phyloP scores from a whole-genome alignment of 2,113 vertebrate genomes.

The Neoarius graeffei region DNA sequence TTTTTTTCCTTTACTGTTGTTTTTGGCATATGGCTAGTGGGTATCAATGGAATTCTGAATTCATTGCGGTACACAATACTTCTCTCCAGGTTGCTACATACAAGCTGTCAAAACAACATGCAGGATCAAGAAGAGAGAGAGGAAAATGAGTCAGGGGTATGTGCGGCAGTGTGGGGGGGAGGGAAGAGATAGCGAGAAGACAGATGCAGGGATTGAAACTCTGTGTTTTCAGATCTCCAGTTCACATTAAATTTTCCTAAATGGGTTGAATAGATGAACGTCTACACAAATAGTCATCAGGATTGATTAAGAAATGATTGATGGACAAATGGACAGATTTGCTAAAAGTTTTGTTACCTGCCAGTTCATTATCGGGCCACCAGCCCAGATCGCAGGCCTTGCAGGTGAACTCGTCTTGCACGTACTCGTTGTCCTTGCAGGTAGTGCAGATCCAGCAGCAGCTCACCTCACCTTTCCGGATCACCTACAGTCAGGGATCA shows the following conservation, averaged over 20 bases:
- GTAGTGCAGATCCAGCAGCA: conserved; percentile 99
- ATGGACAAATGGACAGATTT: not conserved
- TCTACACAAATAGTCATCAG: not conserved
- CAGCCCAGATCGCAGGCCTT: conserved; percentile 95
- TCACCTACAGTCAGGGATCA: conserved; percentile 78
- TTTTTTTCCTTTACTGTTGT: conserved; percentile 21
- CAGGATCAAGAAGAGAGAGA: conserved; percentile 3
- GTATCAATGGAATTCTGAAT: conserved; percentile 39
- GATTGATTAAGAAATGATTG: not conserved
- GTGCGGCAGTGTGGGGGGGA: not conserved
- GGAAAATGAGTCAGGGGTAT: not conserved
- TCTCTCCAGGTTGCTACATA: conserved; percentile 10
- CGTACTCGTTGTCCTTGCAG: conserved; percentile 95
- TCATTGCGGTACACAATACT: conserved; percentile 1
- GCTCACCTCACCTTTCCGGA: conserved; percentile 97
- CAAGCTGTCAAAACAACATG: conserved; percentile 47
- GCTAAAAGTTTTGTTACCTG: conserved; percentile 74
- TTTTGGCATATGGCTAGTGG: conserved; percentile 39
- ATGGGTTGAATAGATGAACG: not conserved
- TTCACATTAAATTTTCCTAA: not conserved
- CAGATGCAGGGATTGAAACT: not conserved
- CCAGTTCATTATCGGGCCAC: conserved; percentile 90
- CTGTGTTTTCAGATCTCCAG: not conserved
- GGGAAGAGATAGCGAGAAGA: not conserved
- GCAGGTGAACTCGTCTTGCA: conserved; percentile 98